Evolutionary conservation across 2,888 invertebrate species (phyloP).

Genomic region (Andrena bucephala): DNA sequence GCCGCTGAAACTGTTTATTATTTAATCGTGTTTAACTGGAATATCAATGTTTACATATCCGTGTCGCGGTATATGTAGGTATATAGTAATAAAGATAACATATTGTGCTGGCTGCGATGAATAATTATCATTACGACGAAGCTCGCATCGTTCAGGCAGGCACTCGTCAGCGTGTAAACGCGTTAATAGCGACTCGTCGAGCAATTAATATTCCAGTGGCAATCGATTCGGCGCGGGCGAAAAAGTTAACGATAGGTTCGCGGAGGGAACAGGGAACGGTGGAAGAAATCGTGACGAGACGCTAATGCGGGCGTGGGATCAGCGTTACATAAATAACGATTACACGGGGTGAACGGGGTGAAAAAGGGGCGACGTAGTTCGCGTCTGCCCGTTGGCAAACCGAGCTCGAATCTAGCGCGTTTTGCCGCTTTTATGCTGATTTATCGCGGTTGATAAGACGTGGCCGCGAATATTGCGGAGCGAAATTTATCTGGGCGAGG

Average conservation of each 20-base stretch:
- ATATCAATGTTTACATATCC: slow-evolving; percentile 31
- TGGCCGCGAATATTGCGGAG: slow-evolving; percentile 65
- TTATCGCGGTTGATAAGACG: slow-evolving; percentile 75
- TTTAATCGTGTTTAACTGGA: slow-evolving; percentile 24
- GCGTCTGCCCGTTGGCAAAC: slow-evolving; percentile 27
- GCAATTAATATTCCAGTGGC: slow-evolving; percentile 14
- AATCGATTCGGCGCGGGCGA: neutral
- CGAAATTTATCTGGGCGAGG: slow-evolving; percentile 60
- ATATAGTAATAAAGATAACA: neutral
- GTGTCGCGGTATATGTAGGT: neutral
- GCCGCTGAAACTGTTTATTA: slow-evolving; percentile 5
- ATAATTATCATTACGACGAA: neutral
- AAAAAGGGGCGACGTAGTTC: slow-evolving; percentile 22
- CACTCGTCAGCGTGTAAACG: neutral
- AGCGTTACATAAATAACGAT: slow-evolving; percentile 76
- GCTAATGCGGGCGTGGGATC: slow-evolving; percentile 70
- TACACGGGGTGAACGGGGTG: slow-evolving; percentile 56
- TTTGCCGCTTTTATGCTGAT: slow-evolving; percentile 73
- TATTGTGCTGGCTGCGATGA: slow-evolving; percentile 20
- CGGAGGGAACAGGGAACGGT: neutral
- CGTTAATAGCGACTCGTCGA: neutral
- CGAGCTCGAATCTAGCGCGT: slow-evolving; percentile 42
- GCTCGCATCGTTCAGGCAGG: neutral
- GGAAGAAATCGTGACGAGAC: slow-evolving; percentile 58
- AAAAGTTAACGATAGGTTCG: neutral